Percentiles rank a stretch among this genome's conserved stretches.
phyloP scores from a whole-genome alignment of 30 jellyfish, hydroid and myxozoan genomes.

The Hydra vulgaris region DNA sequence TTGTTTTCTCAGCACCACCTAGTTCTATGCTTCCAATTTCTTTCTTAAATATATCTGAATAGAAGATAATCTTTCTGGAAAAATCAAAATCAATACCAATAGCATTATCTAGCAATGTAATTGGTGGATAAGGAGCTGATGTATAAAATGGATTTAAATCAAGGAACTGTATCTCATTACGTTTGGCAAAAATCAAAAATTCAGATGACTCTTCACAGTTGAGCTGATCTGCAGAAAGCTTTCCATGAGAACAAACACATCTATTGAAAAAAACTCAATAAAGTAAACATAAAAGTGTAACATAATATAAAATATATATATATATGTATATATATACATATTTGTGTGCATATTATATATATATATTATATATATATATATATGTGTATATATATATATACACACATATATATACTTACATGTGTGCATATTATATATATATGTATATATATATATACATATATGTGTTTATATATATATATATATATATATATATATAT shows the following conservation, averaged over 20 bases:
- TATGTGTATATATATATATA: too few relatives aligned
- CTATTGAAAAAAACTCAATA: too few relatives aligned
- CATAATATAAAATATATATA: too few relatives aligned
- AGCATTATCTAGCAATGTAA: constrained; percentile 56
- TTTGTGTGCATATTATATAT: too few relatives aligned
- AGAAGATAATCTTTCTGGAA: constrained; percentile 38
- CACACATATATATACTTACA: too few relatives aligned
- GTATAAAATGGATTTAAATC: constrained; percentile 46
- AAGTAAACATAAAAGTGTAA: too few relatives aligned
- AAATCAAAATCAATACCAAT: constrained; percentile 85
- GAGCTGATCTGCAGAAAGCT: constrained; percentile 37
- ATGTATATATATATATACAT: too few relatives aligned
- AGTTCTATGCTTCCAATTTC: constrained; percentile 56
- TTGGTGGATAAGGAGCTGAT: constrained; percentile 66
- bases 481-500: too few relatives aligned
- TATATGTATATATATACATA: too few relatives aligned
- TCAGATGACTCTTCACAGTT: constrained; percentile 42
- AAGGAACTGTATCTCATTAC: constrained; percentile 68
- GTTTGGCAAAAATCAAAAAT: constrained; percentile 71
- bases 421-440: too few relatives aligned
- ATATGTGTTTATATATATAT: too few relatives aligned
- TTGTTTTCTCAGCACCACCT: constrained; percentile 53
- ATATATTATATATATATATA: too few relatives aligned
- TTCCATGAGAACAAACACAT: constrained; percentile 86
- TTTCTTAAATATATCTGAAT: constrained; percentile 77